Percentiles rank a stretch among this genome's conserved stretches.
These are phyloP conservation scores for Villa cingulata DNA, from an alignment of 2,888 invertebrate genomes.

Conservation along the genomic window DNA sequence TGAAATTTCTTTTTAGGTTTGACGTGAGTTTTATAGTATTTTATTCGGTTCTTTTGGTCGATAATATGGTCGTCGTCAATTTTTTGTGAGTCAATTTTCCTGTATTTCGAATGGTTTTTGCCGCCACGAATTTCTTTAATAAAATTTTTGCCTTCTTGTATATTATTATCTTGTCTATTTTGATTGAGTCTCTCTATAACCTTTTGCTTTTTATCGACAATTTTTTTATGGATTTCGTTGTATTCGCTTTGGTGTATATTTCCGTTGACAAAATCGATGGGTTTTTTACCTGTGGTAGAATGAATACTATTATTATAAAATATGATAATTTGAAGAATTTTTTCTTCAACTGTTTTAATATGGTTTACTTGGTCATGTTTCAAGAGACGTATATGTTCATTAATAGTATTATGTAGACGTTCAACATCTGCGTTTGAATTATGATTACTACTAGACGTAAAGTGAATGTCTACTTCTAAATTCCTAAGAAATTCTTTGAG, in stretches of 20 bases:
- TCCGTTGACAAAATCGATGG: conserved; percentile 14
- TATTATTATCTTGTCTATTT: not conserved
- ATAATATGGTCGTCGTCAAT: not conserved
- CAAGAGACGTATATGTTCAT: conserved; percentile 14
- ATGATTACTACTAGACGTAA: too few relatives aligned
- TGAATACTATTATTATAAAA: conserved; percentile 15
- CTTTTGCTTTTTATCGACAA: not conserved
- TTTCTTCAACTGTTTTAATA: conserved; percentile 13
- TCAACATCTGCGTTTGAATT: conserved; percentile 14
- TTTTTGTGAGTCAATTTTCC: not conserved
- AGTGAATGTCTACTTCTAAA: not conserved
- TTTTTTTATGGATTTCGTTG: not conserved
- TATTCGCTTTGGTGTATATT: not conserved
- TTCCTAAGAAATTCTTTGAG: not conserved
- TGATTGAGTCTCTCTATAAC: not conserved
- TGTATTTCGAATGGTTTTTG: not conserved
- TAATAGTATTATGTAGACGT: conserved; percentile 14
- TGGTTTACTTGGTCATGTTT: conserved; percentile 11
- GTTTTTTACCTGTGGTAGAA: conserved; percentile 9
- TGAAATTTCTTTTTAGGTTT: not conserved
- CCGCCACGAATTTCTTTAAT: not conserved
- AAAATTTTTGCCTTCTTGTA: not conserved
- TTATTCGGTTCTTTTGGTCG: not conserved
- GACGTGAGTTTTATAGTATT: not conserved
- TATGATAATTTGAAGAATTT: conserved; percentile 12